Percentiles rank a stretch among this genome's conserved stretches.
These are phyloP conservation scores for Macrosoma leucophasiata DNA, from an alignment of 2,888 invertebrate species.

Conservation along the genomic window DNA sequence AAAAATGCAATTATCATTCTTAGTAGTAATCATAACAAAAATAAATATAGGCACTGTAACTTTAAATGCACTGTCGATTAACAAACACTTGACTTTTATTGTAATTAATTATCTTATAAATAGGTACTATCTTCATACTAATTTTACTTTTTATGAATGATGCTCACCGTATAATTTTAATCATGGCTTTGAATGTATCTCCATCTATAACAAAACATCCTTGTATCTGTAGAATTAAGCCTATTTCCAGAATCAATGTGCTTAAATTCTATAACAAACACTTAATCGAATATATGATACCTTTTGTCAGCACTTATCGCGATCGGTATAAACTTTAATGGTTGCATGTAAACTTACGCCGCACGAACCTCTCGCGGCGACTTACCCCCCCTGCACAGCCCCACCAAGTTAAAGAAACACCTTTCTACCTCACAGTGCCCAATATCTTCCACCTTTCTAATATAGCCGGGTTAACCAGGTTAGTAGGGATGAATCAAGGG, in stretches of 20 bases:
- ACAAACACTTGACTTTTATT: background rate
- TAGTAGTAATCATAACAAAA: too few species aligned
- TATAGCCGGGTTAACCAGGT: constrained; percentile 45
- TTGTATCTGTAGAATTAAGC: constrained; percentile 12
- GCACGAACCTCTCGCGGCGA: constrained; percentile 26
- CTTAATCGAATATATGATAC: too few species aligned
- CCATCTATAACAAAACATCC: constrained; percentile 10
- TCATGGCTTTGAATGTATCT: too few species aligned
- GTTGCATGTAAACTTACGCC: constrained; percentile 19
- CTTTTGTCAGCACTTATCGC: constrained; percentile 17
- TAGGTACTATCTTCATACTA: background rate
- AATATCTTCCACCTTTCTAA: constrained; percentile 43
- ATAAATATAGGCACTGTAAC: too few species aligned
- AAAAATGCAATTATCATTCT: too few species aligned
- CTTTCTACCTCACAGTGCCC: constrained; percentile 32
- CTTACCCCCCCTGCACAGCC: constrained; percentile 48
- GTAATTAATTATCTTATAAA: background rate
- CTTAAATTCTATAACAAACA: constrained; percentile 15
- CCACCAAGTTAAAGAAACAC: constrained; percentile 40
- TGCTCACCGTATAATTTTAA: constrained; percentile 6
- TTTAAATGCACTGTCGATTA: too few species aligned
- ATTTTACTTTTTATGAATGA: background rate
- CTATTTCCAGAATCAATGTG: constrained; percentile 12
- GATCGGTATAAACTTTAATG: constrained; percentile 21
- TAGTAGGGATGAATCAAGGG: constrained; percentile 67